Percentiles rank a stretch among this genome's conserved stretches.
Evolutionary conservation across 1,140 invertebrate species (phyloP).

Genomic region (Portunus trituberculatus): DNA sequence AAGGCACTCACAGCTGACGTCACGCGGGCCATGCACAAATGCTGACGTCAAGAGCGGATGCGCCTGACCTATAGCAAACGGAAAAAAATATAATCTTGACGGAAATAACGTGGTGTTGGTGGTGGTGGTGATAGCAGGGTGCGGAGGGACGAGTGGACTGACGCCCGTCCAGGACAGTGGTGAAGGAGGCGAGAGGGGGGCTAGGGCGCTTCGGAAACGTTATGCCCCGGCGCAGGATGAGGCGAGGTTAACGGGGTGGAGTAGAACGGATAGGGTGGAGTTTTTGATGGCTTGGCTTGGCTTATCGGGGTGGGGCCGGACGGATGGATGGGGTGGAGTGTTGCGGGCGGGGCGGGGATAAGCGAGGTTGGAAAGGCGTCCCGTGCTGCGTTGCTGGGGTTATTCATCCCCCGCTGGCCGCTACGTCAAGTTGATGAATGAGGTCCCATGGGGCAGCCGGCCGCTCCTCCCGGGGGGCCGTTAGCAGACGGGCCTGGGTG

Average conservation of each 20-base stretch:
- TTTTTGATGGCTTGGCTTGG: background rate
- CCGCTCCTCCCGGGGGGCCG: slow-evolving; percentile 2
- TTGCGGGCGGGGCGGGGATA: background rate
- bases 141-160: too few species aligned
- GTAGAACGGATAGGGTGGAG: background rate
- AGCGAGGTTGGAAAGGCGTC: background rate
- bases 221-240: too few species aligned
- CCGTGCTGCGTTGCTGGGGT: background rate
- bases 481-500: background rate
- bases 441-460: background rate
- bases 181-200: too few species aligned
- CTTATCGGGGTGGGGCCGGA: background rate
- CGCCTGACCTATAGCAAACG: background rate
- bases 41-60: slow-evolving; percentile 9
- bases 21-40: background rate
- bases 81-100: too few species aligned
- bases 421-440: background rate
- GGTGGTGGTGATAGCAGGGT: too few species aligned
- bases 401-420: slow-evolving; percentile 8
- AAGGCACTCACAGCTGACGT: slow-evolving; percentile 5
- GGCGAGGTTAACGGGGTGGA: background rate
- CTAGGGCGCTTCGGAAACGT: too few species aligned
- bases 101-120: too few species aligned
- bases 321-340: background rate
- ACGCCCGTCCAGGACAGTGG: too few species aligned